Conservation (phyloP, 2,113 vertebrate genomes). For the Paralichthys olivaceus region DNA sequence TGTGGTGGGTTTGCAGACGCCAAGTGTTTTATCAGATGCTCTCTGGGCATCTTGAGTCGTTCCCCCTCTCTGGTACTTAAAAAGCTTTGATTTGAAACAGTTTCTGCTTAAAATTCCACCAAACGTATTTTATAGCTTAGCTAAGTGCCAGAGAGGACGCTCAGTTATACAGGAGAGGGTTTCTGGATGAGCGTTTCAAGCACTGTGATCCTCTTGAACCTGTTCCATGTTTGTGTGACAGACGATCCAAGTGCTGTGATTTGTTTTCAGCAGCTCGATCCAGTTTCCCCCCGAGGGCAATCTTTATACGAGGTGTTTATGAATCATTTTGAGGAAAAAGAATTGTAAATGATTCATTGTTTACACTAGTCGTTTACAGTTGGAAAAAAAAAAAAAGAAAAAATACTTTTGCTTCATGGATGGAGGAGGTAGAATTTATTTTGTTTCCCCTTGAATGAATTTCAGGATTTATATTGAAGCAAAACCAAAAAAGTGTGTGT, state of each 20-base stretch:
- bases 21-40: slow-evolving; percentile 52
- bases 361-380: slow-evolving; percentile 71
- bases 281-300: slow-evolving; percentile 13
- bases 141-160: slow-evolving; percentile 40
- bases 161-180: slow-evolving; percentile 8
- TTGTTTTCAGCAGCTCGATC: slow-evolving; percentile 1
- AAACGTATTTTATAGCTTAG: neutral
- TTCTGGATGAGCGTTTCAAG: slow-evolving; percentile 29
- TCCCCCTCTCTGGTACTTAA: slow-evolving; percentile 55
- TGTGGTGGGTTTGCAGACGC: slow-evolving; percentile 46
- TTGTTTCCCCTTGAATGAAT: slow-evolving; percentile 48
- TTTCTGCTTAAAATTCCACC: neutral
- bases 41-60: slow-evolving; percentile 21
- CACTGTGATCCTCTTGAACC: slow-evolving; percentile 39
- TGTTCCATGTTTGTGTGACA: slow-evolving; percentile 19
- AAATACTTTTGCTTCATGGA: slow-evolving; percentile 62
- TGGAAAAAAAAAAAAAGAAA: slow-evolving; percentile 37
- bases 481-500: slow-evolving; percentile 79
- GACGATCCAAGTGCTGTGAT: slow-evolving; percentile 44
- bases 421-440: slow-evolving; percentile 24
- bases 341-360: slow-evolving; percentile 64
- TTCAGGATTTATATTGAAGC: slow-evolving; percentile 79
- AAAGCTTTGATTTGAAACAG: slow-evolving; percentile 9
- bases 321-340: slow-evolving; percentile 55
- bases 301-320: slow-evolving; percentile 57